phyloP scores from a whole-genome alignment of 2,113 vertebrate genomes.

The Zosterops hypoxanthus region DNA sequence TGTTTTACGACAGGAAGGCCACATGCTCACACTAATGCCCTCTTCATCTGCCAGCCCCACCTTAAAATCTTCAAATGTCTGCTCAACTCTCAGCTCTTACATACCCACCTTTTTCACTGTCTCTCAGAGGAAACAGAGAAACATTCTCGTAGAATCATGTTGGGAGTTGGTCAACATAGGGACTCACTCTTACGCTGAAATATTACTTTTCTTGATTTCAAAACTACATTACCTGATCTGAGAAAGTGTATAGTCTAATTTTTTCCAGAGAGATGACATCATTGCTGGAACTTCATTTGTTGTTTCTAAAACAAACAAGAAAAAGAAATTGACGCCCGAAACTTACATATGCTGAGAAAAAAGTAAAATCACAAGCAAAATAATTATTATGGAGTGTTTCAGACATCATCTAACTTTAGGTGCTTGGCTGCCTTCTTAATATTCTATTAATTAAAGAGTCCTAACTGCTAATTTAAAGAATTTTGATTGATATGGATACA shows the following conservation, averaged over 20 bases:
- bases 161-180: background rate
- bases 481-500: background rate
- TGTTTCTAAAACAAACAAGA: conserved; percentile 69
- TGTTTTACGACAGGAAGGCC: background rate
- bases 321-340: background rate
- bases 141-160: background rate
- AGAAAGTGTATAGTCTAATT: conserved; percentile 93
- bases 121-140: background rate
- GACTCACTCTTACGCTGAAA: background rate
- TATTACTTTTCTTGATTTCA: background rate
- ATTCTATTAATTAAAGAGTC: background rate
- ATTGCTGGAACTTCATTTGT: conserved; percentile 85
- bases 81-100: background rate
- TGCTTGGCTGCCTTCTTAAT: background rate
- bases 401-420: background rate
- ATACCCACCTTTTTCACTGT: background rate
- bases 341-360: background rate
- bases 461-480: background rate
- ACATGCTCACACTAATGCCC: background rate
- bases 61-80: background rate
- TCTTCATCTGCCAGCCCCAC: background rate
- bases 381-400: background rate
- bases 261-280: conserved; percentile 98
- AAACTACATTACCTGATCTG: conserved; percentile 89
- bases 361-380: background rate